phyloP scores from a whole-genome alignment of 1,140 invertebrate genomes.

The Musca vetustissima region DNA sequence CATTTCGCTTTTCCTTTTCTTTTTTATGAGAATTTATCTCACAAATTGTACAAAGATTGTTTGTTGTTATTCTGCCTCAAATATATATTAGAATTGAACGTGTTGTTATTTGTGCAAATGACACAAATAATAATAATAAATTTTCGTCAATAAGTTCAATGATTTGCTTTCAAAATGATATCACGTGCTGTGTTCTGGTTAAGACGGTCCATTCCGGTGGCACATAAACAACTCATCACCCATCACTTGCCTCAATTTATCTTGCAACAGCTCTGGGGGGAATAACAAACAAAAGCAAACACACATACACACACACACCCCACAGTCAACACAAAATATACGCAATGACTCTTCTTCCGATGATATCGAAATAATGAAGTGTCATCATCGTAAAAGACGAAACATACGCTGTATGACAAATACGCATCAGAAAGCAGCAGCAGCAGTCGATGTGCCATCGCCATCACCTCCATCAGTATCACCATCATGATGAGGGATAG shows the following conservation, averaged over 20 bases:
- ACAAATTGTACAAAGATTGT: too few species aligned
- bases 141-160: constrained; percentile 17
- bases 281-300: too few species aligned
- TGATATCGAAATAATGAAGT: constrained; percentile 14
- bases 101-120: constrained; percentile 25
- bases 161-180: constrained; percentile 2
- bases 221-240: too few species aligned
- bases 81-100: not conserved
- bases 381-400: constrained; percentile 9
- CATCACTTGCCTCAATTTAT: too few species aligned
- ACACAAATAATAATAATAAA: constrained; percentile 20
- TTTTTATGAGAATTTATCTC: too few species aligned
- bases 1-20: too few species aligned
- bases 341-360: too few species aligned
- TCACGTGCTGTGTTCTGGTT: constrained; percentile 7
- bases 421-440: not conserved
- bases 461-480: not conserved
- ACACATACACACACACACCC: too few species aligned
- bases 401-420: not conserved
- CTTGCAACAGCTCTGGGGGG: too few species aligned
- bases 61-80: too few species aligned
- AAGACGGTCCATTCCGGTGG: not conserved
- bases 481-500: not conserved
- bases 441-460: too few species aligned
- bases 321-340: too few species aligned